Evolutionary conservation across 2,888 invertebrate genomes (phyloP).

Genomic region (Arctia plantaginis): DNA sequence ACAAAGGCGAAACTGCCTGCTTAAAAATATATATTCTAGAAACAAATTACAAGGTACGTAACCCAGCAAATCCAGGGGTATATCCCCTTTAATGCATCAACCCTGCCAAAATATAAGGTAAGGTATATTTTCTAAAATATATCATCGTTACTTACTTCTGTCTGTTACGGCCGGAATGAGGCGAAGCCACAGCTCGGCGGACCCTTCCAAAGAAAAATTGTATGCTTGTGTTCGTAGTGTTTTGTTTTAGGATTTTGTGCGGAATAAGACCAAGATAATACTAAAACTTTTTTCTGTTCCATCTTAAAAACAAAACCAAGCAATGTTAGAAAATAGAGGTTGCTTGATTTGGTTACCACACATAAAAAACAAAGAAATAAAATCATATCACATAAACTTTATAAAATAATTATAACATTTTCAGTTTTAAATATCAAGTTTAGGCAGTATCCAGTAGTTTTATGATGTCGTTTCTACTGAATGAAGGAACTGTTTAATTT

Average conservation of each 20-base stretch:
- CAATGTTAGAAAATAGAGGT: not conserved
- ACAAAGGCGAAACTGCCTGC: not conserved
- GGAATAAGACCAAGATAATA: not conserved
- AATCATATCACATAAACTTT: too few relatives aligned
- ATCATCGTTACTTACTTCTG: constrained; percentile 1
- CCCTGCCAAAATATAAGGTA: not conserved
- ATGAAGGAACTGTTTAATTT: too few relatives aligned
- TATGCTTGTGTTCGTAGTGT: not conserved
- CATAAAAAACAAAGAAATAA: too few relatives aligned
- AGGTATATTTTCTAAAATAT: not conserved
- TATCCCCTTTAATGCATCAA: not conserved
- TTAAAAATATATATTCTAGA: not conserved
- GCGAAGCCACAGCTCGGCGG: not conserved
- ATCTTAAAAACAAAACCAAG: not conserved
- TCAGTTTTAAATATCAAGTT: too few relatives aligned
- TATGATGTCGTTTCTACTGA: too few relatives aligned
- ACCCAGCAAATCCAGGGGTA: not conserved
- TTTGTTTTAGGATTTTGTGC: not conserved
- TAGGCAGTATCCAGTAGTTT: too few relatives aligned
- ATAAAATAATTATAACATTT: not conserved
- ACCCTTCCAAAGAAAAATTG: not conserved
- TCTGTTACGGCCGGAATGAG: not conserved
- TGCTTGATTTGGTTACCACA: not conserved
- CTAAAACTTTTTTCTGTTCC: not conserved
- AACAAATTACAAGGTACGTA: not conserved